A percentile compares a stretch with the other conserved stretches of the same genome.
Evolutionary conservation across 2,113 vertebrate species (phyloP).

Genomic region (Megaceryle maxima): DNA sequence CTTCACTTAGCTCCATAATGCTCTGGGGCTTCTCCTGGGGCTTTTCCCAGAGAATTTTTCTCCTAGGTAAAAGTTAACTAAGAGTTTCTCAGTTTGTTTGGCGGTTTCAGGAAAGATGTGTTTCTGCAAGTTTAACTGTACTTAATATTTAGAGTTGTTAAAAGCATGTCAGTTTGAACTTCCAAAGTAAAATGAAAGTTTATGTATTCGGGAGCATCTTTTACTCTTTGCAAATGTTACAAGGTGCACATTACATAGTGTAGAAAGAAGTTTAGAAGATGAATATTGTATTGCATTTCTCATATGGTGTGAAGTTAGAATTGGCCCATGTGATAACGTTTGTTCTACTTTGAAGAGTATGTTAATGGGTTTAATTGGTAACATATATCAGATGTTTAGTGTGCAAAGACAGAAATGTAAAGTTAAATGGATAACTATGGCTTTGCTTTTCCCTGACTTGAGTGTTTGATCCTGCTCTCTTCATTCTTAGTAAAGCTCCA

Average conservation of each 20-base stretch:
- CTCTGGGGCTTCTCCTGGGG: background rate
- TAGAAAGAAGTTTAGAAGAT: background rate
- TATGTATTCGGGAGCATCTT: background rate
- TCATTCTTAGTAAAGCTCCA: background rate
- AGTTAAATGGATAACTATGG: background rate
- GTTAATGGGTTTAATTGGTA: background rate
- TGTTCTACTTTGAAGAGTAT: background rate
- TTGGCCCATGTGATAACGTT: background rate
- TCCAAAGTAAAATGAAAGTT: background rate
- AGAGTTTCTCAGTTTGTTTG: background rate
- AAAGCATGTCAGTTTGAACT: background rate
- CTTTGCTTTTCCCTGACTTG: background rate
- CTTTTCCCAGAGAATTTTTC: background rate
- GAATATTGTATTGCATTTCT: background rate
- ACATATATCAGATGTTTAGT: background rate
- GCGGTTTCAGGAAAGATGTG: background rate
- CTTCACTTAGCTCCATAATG: background rate
- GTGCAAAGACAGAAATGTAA: background rate
- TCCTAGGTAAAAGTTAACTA: background rate
- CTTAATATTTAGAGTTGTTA: background rate
- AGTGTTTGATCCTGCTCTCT: background rate
- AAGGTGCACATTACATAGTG: background rate
- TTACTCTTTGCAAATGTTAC: background rate
- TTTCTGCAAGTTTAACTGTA: background rate
- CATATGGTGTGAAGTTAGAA: background rate